A percentile compares a stretch with the other conserved stretches of the same genome.
These are phyloP conservation scores for Agrotis segetum DNA, from an alignment of 2,888 invertebrate species.

Conservation along the genomic window DNA sequence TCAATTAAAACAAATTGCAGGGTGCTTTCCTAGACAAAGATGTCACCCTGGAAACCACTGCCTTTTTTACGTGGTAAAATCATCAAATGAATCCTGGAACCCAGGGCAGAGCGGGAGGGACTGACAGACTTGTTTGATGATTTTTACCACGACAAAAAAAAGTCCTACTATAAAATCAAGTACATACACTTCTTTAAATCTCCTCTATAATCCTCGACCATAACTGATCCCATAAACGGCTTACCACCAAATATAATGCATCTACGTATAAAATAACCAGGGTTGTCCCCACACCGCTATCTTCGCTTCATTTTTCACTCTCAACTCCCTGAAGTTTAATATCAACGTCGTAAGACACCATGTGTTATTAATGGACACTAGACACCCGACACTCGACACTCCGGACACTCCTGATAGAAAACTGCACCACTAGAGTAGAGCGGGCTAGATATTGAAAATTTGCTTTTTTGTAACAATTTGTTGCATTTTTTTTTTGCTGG, in stretches of 20 bases:
- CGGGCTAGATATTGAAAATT: slow-evolving; percentile 49
- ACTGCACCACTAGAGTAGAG: slow-evolving; percentile 32
- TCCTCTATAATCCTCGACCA: slow-evolving; percentile 3
- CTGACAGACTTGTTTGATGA: too few relatives aligned
- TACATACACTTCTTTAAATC: not conserved
- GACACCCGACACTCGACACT: slow-evolving; percentile 63
- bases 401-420: slow-evolving; percentile 54
- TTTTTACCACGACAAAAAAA: too few relatives aligned
- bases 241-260: slow-evolving; percentile 42
- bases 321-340: slow-evolving; percentile 77
- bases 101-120: too few relatives aligned
- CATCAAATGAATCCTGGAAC: too few relatives aligned
- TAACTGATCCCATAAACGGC: slow-evolving; percentile 2
- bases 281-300: slow-evolving; percentile 59
- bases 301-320: slow-evolving; percentile 77
- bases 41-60: too few relatives aligned
- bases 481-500: slow-evolving; percentile 26
- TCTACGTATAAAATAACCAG: slow-evolving; percentile 53
- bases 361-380: slow-evolving; percentile 78
- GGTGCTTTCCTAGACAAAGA: too few relatives aligned
- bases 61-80: too few relatives aligned
- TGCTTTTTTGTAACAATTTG: slow-evolving; percentile 17
- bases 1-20: too few relatives aligned
- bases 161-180: not conserved
- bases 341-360: slow-evolving; percentile 75